Percentiles rank a stretch among this genome's conserved stretches.
These are phyloP conservation scores for Sinocyclocheilus rhinocerous DNA, from an alignment of 2,113 vertebrate species.

Conservation along the genomic window DNA sequence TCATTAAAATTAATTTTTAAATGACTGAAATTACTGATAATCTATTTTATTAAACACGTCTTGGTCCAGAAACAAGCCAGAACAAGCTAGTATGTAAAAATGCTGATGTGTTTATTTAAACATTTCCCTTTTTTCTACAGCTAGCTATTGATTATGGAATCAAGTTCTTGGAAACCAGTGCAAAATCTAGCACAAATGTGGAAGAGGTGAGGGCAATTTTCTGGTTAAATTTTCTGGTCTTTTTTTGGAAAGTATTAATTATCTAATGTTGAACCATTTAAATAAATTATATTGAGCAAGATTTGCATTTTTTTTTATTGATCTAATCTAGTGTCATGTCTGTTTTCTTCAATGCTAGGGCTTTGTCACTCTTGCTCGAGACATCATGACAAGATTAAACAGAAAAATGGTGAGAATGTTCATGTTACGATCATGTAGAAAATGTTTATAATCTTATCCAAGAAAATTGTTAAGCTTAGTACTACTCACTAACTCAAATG, in stretches of 20 bases:
- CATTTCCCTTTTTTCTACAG: constrained; percentile 65
- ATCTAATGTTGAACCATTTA: neutral
- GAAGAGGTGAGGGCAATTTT: constrained; percentile 85
- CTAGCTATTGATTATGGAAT: constrained; percentile 97
- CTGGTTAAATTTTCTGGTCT: too few species aligned
- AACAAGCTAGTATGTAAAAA: neutral
- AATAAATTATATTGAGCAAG: neutral
- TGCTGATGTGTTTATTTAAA: constrained; percentile 4
- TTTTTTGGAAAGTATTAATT: neutral
- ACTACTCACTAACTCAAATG: neutral
- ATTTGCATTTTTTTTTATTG: neutral
- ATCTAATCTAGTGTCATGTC: neutral
- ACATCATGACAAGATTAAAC: constrained; percentile 96
- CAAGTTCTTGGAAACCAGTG: constrained; percentile 97
- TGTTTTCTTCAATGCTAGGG: constrained; percentile 74
- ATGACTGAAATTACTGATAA: neutral
- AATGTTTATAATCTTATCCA: neutral
- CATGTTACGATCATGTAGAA: neutral
- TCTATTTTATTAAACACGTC: neutral
- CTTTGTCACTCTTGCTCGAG: constrained; percentile 93
- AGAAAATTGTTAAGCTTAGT: neutral
- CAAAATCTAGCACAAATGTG: constrained; percentile 95
- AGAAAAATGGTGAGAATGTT: constrained; percentile 88
- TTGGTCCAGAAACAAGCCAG: neutral
- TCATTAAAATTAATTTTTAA: neutral